phyloP scores from a whole-genome alignment of 2,113 vertebrate species.

The Lamprotornis superbus region DNA sequence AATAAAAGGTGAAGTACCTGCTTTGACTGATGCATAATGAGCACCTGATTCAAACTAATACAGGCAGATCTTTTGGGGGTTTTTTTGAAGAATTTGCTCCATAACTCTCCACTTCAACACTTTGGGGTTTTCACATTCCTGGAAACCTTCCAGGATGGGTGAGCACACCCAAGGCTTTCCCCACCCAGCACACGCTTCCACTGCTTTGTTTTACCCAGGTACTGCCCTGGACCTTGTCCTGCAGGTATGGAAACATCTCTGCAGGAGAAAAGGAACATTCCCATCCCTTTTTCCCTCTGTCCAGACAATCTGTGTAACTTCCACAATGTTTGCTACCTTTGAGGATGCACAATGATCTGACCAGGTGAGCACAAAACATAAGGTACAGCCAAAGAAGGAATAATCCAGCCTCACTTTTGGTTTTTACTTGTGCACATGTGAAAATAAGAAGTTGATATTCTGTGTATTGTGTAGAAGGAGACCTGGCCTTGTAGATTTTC shows the following conservation, averaged over 20 bases:
- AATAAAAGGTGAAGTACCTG: neutral
- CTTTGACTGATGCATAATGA: neutral
- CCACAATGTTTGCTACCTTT: accelerated
- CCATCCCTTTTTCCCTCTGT: neutral
- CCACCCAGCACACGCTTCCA: accelerated
- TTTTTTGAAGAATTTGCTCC: neutral
- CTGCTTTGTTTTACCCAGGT: neutral
- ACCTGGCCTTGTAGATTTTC: neutral
- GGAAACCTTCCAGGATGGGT: neutral
- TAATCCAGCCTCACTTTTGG: neutral
- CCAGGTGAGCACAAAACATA: neutral
- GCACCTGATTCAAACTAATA: accelerated
- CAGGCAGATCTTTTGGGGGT: accelerated
- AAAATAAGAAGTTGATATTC: neutral
- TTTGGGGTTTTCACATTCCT: neutral
- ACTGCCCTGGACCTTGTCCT: accelerated
- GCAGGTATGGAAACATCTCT: neutral
- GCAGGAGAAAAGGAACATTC: neutral
- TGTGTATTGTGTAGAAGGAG: neutral
- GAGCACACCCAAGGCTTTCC: neutral
- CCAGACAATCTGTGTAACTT: neutral
- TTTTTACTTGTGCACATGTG: neutral
- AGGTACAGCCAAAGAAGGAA: neutral
- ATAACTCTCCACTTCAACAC: neutral
- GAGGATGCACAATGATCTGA: neutral